phyloP scores from a whole-genome alignment of 2,113 vertebrate species.

The Mesembrinibis cayennensis region DNA sequence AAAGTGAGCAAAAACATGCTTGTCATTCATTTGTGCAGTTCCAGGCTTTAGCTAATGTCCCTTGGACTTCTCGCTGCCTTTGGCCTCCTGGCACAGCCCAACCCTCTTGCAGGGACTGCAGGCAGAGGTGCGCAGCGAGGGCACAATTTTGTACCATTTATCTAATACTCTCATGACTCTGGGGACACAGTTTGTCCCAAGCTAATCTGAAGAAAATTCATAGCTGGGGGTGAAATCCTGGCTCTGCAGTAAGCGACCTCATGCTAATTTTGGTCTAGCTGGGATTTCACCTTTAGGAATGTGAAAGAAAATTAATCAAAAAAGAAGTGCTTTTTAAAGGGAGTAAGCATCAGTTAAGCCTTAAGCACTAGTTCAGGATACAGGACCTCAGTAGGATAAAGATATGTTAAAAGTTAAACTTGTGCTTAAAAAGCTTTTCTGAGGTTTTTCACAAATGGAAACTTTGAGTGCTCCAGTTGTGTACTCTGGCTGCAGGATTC shows the following conservation, averaged over 20 bases:
- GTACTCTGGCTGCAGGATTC: background rate
- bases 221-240: background rate
- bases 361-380: background rate
- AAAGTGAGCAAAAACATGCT: background rate
- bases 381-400: background rate
- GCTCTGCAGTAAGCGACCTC: background rate
- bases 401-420: background rate
- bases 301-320: background rate
- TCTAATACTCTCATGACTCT: background rate
- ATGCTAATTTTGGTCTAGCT: background rate
- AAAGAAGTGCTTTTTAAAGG: background rate
- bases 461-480: background rate
- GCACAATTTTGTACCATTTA: background rate
- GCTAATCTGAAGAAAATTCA: background rate
- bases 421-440: background rate
- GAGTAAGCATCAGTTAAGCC: background rate
- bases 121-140: background rate
- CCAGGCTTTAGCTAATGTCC: background rate
- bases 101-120: fast-evolving
- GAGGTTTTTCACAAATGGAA: background rate
- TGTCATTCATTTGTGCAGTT: background rate
- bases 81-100: background rate
- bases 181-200: background rate
- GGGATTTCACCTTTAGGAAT: background rate
- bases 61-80: background rate